Evolutionary conservation across 2,797 vertebrate species (phyloP), one percentile per base, ranked within the genome.

Genomic region (Aldrovandia affinis): DNA sequence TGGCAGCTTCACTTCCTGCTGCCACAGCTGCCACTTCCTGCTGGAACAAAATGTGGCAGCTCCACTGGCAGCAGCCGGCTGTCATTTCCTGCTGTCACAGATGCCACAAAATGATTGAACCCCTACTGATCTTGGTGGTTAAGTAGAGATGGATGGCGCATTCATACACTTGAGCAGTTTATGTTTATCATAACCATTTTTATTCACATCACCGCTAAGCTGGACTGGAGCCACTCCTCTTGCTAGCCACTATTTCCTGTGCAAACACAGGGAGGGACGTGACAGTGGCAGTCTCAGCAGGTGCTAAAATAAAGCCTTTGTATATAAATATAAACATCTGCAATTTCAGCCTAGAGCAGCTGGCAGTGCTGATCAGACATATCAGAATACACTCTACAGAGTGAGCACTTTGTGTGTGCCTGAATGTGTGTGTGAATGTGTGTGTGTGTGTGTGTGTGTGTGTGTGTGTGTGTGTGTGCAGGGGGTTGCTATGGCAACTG

Each of bases 271-370:
- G 28, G 0, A 78, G 52, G 70, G 77, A 57, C 55, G 5, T 78
- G 80, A 85, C 25, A 36, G 47, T 33, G 30, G 59, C 47, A 73
- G 80, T 15, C 6, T 18, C 54, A 5, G n/a, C 84, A 63, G 84
- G 55, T 68, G 57, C 81, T 68, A 85, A 63, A 63, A 85, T 78
- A 61, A 78, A 42, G 52, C 30, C 30, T 42, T 50, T 55, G 28
- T 22, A 14, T 30, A 52, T 68, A 73, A 82, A 54, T 44, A 85
- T 65, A 79, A 20, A 82, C 22, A 54, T 82, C 54, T 78, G 28
- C 77, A 81, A 30, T 30, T 55, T 79, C 3, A 85, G 25, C 33
- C 15, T 10, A 12, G 25, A 50, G 65, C 52, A 59, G 33, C 79
- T 39, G 10, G 81, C 3, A n/a, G 77, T 55, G 20, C 77, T 63